A percentile compares a stretch with the other conserved stretches of the same genome.
These are phyloP conservation scores for Xiphydria camelus DNA, from an alignment of 2,888 invertebrate species.

Conservation along the genomic window DNA sequence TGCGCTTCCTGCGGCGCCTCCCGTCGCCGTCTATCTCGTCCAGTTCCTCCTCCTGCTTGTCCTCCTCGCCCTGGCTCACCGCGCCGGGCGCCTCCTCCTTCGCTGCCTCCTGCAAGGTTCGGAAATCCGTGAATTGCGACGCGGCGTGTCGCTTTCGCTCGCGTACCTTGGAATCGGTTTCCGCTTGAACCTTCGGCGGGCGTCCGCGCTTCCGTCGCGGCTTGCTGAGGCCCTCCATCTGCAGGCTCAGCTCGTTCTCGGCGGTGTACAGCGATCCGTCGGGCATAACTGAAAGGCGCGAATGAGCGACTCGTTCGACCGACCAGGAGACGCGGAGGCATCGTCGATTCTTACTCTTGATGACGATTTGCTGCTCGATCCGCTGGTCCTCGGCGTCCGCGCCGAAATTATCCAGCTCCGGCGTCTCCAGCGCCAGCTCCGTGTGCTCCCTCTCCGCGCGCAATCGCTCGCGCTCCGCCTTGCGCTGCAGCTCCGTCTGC, in stretches of 20 bases:
- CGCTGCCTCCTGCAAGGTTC: too few relatives aligned
- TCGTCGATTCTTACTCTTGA: constrained; percentile 60
- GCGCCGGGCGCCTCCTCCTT: constrained; percentile 32
- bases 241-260: constrained; percentile 68
- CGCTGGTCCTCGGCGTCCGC: constrained; percentile 40
- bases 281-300: constrained; percentile 61
- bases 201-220: constrained; percentile 72
- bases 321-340: constrained; percentile 38
- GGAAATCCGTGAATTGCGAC: too few relatives aligned
- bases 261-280: constrained; percentile 67
- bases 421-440: constrained; percentile 29
- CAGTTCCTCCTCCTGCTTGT: constrained; percentile 50
- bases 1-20: constrained; percentile 65
- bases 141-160: too few relatives aligned
- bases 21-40: constrained; percentile 61
- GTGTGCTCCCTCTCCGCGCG: constrained; percentile 33
- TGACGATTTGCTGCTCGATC: constrained; percentile 59
- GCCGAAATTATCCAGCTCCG: constrained; percentile 27
- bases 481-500: constrained; percentile 56
- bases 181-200: constrained; percentile 65
- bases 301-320: constrained; percentile 49
- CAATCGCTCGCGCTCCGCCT: constrained; percentile 49
- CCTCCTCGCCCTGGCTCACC: constrained; percentile 46
- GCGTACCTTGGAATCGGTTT: constrained; percentile 35
- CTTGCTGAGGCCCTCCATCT: constrained; percentile 68